A percentile compares a stretch with the other conserved stretches of the same genome.
Conservation (phyloP, 2,797 vertebrate species). For the Arctocebus calabarensis region DNA sequence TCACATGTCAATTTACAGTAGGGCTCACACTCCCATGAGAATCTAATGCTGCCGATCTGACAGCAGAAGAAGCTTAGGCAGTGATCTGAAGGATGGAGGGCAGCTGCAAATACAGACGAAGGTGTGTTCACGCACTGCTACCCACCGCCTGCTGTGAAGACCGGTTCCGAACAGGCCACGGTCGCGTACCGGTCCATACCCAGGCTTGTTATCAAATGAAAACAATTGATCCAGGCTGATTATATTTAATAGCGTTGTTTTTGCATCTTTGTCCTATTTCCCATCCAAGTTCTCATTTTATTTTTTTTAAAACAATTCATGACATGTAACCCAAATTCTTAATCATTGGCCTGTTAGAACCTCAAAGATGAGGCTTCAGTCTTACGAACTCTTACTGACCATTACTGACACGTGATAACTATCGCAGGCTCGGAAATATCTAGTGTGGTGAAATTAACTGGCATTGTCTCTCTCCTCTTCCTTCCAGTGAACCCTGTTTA, state of each 20-base stretch:
- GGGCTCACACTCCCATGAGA: no score
- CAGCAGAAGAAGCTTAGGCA: no score
- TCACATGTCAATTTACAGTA: no score
- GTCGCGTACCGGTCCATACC: no score
- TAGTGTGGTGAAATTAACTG: neutral
- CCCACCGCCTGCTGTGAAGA: no score
- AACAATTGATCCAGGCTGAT: neutral
- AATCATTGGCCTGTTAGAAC: neutral
- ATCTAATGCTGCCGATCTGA: no score
- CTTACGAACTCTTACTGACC: neutral
- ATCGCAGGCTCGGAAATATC: neutral
- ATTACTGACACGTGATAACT: neutral
- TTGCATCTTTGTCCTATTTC: neutral
- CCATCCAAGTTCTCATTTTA: neutral
- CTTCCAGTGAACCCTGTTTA: conserved; percentile 72
- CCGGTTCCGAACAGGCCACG: no score
- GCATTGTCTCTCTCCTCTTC: neutral
- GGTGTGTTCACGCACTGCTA: no score
- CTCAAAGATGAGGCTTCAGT: neutral
- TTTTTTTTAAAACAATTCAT: neutral
- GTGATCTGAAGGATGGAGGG: no score
- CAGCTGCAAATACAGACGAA: no score
- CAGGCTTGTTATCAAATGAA: neutral
- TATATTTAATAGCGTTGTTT: neutral
- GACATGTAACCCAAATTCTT: neutral